Evolutionary conservation across 2,888 invertebrate genomes (phyloP), one percentile per base, ranked within the genome.

Genomic region (Apamea sordens): DNA sequence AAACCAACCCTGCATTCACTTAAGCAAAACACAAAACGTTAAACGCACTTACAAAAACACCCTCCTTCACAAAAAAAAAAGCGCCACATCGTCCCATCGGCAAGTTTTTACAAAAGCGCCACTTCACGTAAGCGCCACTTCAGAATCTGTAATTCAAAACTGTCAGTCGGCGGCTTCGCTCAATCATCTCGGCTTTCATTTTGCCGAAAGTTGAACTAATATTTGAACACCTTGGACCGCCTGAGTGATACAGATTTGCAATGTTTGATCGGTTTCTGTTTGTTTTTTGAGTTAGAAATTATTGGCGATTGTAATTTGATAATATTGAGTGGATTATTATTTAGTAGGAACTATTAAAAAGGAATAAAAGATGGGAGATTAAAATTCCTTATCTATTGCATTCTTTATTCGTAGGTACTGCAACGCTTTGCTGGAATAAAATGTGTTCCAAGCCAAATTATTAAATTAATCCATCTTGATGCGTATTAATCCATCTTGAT

Each of bases 211-310:
- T 84, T 90, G 88, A 88, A 84, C 87, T 83, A 91, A 92, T 94
- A 92, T 95, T 95, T 94, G 90, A 91, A 90, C 94, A 94, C 93
- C 94, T 94, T 94, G 92, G 91, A 89, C 82, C 82, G 89, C 89
- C 76, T 79, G 79, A 72, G 77, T 69, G 84, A 72, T 82, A 82
- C 84, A 82, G 84, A 83, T 82, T 86, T 77, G 83, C 84, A 80
- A 84, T 86, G 73, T 83, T 87, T 87, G 72, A 65, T 68, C 77
- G 36, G 63, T n/a, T 69, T 59, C 18, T 36, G 67, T 77, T 64
- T 73, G 59, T 21, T 8, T 72, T 73, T 36, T 61, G 53, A n/a
- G 28, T 65, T 73, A 32, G 72, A 75, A 61, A 79, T 83, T 72
- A 81, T 79, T 82, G 77, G 82, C 76, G 41, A 82, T 77, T 79